Conservation (phyloP, 2,113 vertebrate genomes). For the Syngnathus typhle region DNA sequence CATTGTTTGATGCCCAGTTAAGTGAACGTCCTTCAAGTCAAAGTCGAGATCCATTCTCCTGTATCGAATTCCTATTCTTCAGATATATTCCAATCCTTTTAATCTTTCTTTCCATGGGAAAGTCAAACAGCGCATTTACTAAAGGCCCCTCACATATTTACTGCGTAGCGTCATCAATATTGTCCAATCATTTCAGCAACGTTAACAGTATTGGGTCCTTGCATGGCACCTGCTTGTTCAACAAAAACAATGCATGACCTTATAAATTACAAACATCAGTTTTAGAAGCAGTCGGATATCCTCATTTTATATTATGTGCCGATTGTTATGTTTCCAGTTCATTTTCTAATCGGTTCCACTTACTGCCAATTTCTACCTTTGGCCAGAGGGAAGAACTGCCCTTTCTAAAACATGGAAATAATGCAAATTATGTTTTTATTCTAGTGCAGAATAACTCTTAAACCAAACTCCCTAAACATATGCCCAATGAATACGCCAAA, state of each 20-base stretch:
- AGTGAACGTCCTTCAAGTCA: slow-evolving; percentile 7
- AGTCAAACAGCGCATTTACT: slow-evolving; percentile 14
- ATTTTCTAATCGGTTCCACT: not conserved
- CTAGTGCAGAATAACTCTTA: slow-evolving; percentile 6
- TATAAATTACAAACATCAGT: not conserved
- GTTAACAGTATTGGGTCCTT: not conserved
- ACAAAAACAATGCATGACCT: not conserved
- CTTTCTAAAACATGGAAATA: slow-evolving; percentile 11
- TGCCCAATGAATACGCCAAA: slow-evolving; percentile 31
- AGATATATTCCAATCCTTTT: slow-evolving; percentile 31
- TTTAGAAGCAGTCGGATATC: not conserved
- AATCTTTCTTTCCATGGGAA: slow-evolving; percentile 29
- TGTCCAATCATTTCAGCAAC: slow-evolving; percentile 2
- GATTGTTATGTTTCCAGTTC: not conserved
- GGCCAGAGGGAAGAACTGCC: slow-evolving; percentile 4
- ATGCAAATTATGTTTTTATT: slow-evolving; percentile 17
- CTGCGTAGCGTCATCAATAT: slow-evolving; percentile 14
- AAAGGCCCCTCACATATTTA: slow-evolving; percentile 12
- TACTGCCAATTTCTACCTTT: slow-evolving; percentile 3
- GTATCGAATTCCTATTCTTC: slow-evolving; percentile 19
- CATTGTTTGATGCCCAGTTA: slow-evolving; percentile 19
- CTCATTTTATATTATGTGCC: not conserved
- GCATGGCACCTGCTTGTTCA: not conserved
- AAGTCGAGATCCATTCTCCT: slow-evolving; percentile 26
- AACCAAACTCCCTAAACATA: slow-evolving; percentile 26